Evolutionary conservation across 2,797 vertebrate genomes (phyloP).

Genomic region (Xenops minutus): DNA sequence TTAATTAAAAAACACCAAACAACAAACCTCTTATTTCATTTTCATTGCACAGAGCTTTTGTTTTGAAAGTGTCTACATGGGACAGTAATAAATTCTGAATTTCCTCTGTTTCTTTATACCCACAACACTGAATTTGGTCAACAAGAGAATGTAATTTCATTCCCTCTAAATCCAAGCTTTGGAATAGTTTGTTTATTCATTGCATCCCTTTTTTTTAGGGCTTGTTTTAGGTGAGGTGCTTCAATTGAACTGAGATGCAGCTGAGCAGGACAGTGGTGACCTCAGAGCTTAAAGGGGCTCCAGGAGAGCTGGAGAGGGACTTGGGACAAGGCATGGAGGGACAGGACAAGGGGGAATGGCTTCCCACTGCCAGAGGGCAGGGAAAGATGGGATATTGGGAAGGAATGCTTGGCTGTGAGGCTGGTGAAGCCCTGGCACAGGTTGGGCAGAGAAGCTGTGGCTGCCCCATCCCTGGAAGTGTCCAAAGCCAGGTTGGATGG

Average conservation of each 20-base stretch:
- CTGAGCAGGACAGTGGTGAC: background rate
- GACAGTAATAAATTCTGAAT: background rate
- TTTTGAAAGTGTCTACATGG: background rate
- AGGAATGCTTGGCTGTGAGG: background rate
- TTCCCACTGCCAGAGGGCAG: background rate
- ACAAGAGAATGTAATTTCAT: background rate
- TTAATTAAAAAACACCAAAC: background rate
- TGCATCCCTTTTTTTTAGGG: background rate
- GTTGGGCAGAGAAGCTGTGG: background rate
- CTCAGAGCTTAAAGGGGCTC: background rate
- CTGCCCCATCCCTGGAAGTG: background rate
- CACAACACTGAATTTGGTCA: background rate
- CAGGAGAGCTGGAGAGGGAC: background rate
- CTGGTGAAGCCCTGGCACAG: background rate
- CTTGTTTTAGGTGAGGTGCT: background rate
- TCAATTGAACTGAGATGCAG: fast-evolving
- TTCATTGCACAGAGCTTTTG: background rate
- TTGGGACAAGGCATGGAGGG: background rate
- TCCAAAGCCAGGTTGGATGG: fast-evolving
- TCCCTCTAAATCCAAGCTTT: background rate
- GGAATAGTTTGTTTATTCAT: background rate
- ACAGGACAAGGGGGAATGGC: background rate
- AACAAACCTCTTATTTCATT: background rate
- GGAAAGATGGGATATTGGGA: background rate
- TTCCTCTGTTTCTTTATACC: background rate